Evolutionary conservation across 2,797 vertebrate genomes (phyloP).

Genomic region (Malacoraja senta): DNA sequence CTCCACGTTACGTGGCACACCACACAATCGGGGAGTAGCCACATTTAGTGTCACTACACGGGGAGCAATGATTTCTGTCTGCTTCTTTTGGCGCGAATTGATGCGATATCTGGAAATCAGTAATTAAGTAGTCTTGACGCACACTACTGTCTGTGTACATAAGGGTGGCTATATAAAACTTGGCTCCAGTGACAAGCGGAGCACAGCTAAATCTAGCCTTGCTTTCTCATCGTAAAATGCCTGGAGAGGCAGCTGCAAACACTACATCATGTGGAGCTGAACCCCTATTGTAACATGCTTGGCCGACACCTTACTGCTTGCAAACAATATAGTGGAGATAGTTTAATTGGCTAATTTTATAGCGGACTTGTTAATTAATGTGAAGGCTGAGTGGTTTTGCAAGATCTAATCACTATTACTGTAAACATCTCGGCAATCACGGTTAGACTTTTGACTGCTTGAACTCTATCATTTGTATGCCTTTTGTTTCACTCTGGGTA

Average conservation of each 20-base stretch:
- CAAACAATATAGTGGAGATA: conserved; percentile 30
- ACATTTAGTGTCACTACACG: not conserved
- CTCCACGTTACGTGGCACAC: not conserved
- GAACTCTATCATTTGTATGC: not conserved
- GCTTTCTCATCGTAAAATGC: not conserved
- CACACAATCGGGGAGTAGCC: not conserved
- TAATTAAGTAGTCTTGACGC: conserved; percentile 32
- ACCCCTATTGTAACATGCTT: conserved; percentile 19
- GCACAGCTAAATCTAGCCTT: not conserved
- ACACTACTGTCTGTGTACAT: conserved; percentile 13
- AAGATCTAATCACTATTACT: conserved; percentile 16
- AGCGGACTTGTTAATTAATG: conserved; percentile 28
- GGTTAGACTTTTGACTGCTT: not conserved
- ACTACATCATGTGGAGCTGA: conserved; percentile 26
- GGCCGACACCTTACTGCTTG: conserved; percentile 3
- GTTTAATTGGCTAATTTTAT: conserved; percentile 33
- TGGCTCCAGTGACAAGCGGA: not conserved
- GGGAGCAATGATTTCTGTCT: not conserved
- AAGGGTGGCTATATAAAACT: conserved; percentile 8
- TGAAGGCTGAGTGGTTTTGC: conserved; percentile 32
- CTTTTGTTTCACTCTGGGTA: not conserved
- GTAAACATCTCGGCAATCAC: conserved; percentile 17
- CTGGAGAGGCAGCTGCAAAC: conserved; percentile 14
- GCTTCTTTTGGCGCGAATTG: not conserved
- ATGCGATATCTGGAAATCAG: not conserved